Evolutionary conservation across 1,140 invertebrate genomes (phyloP), one percentile per base, ranked within the genome.

Genomic region (Mactra quadrangularis): DNA sequence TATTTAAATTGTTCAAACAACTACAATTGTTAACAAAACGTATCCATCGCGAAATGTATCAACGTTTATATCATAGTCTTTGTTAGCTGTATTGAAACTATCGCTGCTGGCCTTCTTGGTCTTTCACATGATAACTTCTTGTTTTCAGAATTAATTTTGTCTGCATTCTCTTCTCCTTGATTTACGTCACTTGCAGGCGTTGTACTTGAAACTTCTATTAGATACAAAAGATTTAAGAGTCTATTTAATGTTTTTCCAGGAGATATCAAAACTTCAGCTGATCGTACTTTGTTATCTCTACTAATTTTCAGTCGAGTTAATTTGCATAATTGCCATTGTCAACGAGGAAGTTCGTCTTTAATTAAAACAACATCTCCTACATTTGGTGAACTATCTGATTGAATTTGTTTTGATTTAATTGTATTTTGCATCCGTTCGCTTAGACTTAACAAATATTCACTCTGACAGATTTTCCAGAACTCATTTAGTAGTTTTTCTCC

Each of bases 321-420:
- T 62, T 62, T 76, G n/a, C 72, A 29, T 15, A 59, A 60, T 59
- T 76, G 59, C 71, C 71, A 74, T 2, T 57, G 22, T 7, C 72
- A 53, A 27, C 33, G 17, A 38, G 72, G 27, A 19, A 17, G 27
- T 11, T 19, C 13, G 22, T 72, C 70, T 33, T 72, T 72, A 9
- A 76, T 47, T 38, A 76, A 33, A 3, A 76, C 72, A 45, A 76
- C n/a, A n/a, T n/a, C n/a, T n/a, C n/a, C n/a, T n/a, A n/a, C n/a
- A n/a, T n/a, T n/a, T n/a, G n/a, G n/a, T 27, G 47, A 11, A 68
- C 19, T 27, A 25, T 13, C 19, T 3, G 64, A 19, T 52, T 68
- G 38, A 31, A 68, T 52, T 50, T 22, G 64, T 1, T 41, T 22
- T 25, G 38, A 47, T 68, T 47, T 66, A 3, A 47, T 4, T 47